Base-by-base conservation (phyloP, 2,113 vertebrate species). In the Gobio gobio region DNA sequence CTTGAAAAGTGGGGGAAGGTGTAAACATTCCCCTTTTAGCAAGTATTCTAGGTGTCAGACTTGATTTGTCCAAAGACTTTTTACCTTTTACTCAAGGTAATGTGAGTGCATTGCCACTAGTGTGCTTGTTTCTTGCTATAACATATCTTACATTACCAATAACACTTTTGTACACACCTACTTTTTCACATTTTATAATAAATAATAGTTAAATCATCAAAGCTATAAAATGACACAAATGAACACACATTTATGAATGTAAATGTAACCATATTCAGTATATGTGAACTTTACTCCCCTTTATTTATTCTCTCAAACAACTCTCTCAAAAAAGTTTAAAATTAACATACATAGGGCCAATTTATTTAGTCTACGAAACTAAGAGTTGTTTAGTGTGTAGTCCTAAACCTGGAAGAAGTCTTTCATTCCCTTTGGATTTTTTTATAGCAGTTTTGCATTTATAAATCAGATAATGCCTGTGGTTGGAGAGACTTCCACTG, bases 41-140 rank as follows among this genome's bases (percentile, higher is more conserved):
- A 26, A 63, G 49, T 84, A 10, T 66, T 40, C 56, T 63, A 68
- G 78, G 83, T 85, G 72, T 14, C 68, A 45, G 43, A 13, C 83
- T 51, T 29, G 1, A 45, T 40, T 68, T 36, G 16, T 13, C 2
- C 43, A 74, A 49, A 26, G 0, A 40, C 9, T 8, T 68, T 68
- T 33, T 33, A 33, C 16, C 7, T 10, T 68, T 36, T 68, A 68
- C 33, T 20, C 29, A 40, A 22, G 3, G 16, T 10, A 20, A 40
- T 36, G 16, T 18, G 16, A 40, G 64, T 10, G 64, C 64, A 10
- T 10, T 68, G 16, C 16, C 26, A 66, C 1, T 16, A 66, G 7
- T 20, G 5, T 64, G 24, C 61, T 64, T 13, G 26, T 20, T 68
- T 40, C 40, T 40, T 20, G 40, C 8, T 20, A 68, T 40, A 33